Conservation (phyloP, 1,140 invertebrate genomes). For the Paramacrobiotus metropolitanus region DNA sequence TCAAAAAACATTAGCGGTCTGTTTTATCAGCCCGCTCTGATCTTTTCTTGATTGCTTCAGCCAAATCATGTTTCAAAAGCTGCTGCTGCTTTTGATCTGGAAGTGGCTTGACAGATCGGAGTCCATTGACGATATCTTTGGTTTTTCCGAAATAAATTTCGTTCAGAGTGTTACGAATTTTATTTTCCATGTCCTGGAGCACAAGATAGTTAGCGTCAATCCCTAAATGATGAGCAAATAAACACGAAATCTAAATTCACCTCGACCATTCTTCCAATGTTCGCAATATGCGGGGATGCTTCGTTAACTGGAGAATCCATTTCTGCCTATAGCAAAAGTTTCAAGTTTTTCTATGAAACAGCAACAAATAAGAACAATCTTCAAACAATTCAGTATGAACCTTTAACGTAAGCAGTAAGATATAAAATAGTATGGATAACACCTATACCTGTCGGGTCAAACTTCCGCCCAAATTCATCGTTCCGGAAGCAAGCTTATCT, state of each 20-base stretch:
- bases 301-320: constrained; percentile 68
- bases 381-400: no score
- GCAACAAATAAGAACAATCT: no score
- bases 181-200: constrained; percentile 98
- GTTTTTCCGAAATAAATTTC: constrained; percentile 99
- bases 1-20: no score
- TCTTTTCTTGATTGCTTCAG: constrained; percentile 23
- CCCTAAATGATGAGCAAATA: no score
- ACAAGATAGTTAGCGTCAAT: constrained; percentile 28
- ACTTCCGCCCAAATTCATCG: constrained; percentile 94
- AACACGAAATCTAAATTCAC: no score
- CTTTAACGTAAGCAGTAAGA: not conserved
- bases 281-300: constrained; percentile 82
- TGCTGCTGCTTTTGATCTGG: constrained; percentile 56
- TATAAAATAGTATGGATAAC: constrained; percentile 1
- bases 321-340: constrained; percentile 40
- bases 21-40: not conserved
- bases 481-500: constrained; percentile 79
- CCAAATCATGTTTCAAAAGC: constrained; percentile 60
- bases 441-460: constrained; percentile 63
- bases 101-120: constrained; percentile 61
- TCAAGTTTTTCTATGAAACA: constrained; percentile 1
- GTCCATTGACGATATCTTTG: constrained; percentile 90
- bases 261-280: constrained; percentile 56
- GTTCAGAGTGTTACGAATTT: constrained; percentile 89